Conservation (phyloP, 1,140 invertebrate genomes). For the Heliconius eleuchia region DNA sequence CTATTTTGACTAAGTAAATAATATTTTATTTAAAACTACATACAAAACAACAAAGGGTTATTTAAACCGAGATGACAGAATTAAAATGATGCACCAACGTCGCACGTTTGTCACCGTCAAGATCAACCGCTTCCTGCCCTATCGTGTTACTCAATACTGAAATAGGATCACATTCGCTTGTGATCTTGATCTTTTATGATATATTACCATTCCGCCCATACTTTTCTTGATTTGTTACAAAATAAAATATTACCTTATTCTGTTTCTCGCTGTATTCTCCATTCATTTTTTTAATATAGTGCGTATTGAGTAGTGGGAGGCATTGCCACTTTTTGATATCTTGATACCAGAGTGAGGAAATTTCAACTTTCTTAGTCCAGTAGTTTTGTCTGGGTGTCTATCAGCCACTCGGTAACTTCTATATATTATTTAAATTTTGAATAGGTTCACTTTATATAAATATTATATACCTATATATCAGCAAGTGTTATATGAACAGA, state of each 20-base stretch:
- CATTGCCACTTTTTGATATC: too few species aligned
- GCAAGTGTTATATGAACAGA: neutral
- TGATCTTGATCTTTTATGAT: constrained; percentile 17
- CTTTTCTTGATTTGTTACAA: neutral
- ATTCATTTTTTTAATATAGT: too few species aligned
- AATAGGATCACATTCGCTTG: constrained; percentile 32
- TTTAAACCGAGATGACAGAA: constrained; percentile 36
- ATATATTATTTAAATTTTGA: too few species aligned
- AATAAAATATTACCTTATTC: too few species aligned
- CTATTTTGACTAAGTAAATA: neutral
- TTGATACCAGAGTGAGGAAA: too few species aligned
- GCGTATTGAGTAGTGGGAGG: too few species aligned
- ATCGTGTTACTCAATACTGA: constrained; percentile 39
- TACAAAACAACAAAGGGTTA: constrained; percentile 37
- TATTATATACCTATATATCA: too few species aligned
- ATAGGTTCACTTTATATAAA: neutral
- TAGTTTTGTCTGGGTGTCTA: too few species aligned
- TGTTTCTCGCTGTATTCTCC: too few species aligned
- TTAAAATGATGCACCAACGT: constrained; percentile 35
- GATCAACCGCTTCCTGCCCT: constrained; percentile 43
- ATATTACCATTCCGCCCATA: neutral
- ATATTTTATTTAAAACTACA: neutral
- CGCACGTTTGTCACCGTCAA: constrained; percentile 39
- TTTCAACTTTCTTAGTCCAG: too few species aligned
- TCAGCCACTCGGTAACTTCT: too few species aligned